These are phyloP conservation scores for Epinotia demarniana DNA, from an alignment of 2,888 invertebrate genomes.

Conservation along the genomic window DNA sequence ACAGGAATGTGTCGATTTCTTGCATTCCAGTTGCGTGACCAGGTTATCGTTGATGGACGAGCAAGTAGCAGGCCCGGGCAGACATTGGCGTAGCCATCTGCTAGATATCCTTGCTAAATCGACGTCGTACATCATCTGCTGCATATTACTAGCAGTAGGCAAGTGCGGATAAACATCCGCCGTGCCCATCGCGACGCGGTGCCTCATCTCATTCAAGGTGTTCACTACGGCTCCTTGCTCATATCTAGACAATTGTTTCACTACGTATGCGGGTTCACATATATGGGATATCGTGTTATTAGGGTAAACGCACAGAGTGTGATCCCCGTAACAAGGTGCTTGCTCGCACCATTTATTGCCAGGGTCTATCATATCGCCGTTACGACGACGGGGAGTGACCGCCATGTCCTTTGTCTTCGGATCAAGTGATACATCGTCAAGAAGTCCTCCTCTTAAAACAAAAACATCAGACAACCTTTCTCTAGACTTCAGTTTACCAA, in stretches of 20 bases:
- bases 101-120: slow-evolving; percentile 73
- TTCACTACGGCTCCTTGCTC: slow-evolving; percentile 68
- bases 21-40: slow-evolving; percentile 74
- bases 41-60: slow-evolving; percentile 67
- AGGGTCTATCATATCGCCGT: neutral
- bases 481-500: slow-evolving; percentile 61
- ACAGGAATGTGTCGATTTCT: slow-evolving; percentile 57
- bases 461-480: slow-evolving; percentile 60
- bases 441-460: slow-evolving; percentile 55
- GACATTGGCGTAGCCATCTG: slow-evolving; percentile 73
- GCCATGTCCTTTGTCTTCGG: neutral
- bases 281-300: slow-evolving; percentile 58
- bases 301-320: slow-evolving; percentile 74
- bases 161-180: slow-evolving; percentile 64
- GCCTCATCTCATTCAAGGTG: slow-evolving; percentile 76
- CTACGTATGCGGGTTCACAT: slow-evolving; percentile 60
- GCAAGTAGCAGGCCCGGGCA: slow-evolving; percentile 75
- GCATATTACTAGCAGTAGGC: slow-evolving; percentile 74
- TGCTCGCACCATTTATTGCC: slow-evolving; percentile 73
- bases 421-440: slow-evolving; percentile 59
- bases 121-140: slow-evolving; percentile 72
- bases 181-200: slow-evolving; percentile 69
- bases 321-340: slow-evolving; percentile 75
- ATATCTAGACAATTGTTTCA: slow-evolving; percentile 55
- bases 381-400: neutral